These are phyloP conservation scores for Plecturocebus donacophilus DNA, from an alignment of 2,113 vertebrate species.

Conservation along the genomic window DNA sequence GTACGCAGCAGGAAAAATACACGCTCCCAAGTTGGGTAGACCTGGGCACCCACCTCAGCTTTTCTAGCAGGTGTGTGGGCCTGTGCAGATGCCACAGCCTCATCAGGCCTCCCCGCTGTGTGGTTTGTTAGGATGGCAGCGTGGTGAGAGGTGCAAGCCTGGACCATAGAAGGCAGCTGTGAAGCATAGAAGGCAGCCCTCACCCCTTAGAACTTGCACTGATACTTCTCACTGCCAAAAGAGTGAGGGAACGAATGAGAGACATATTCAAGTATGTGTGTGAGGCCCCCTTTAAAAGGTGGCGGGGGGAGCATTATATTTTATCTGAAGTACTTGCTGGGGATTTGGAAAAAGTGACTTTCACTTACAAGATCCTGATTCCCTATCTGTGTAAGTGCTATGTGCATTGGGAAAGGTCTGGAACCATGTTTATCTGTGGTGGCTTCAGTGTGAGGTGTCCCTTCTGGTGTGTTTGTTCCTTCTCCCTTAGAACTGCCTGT, in stretches of 20 bases:
- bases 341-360: not conserved
- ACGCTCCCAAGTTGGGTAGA: accelerated
- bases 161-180: not conserved
- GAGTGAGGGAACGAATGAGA: accelerated
- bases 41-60: not conserved
- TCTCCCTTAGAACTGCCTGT: not conserved
- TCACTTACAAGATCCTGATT: not conserved
- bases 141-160: too few relatives aligned
- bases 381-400: not conserved
- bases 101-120: accelerated
- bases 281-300: not conserved
- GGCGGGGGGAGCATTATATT: too few relatives aligned
- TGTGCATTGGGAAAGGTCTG: not conserved
- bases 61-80: too few relatives aligned
- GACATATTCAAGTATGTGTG: accelerated
- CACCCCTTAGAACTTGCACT: too few relatives aligned
- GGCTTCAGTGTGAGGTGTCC: too few relatives aligned
- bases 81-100: not conserved
- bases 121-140: not conserved
- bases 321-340: not conserved
- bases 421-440: not conserved
- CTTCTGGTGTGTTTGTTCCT: too few relatives aligned
- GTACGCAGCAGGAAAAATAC: accelerated
- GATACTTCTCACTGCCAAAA: not conserved
- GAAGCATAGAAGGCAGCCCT: not conserved